These are phyloP conservation scores for Entomobrya proxima DNA, from an alignment of 2,888 invertebrate species.

Conservation along the genomic window DNA sequence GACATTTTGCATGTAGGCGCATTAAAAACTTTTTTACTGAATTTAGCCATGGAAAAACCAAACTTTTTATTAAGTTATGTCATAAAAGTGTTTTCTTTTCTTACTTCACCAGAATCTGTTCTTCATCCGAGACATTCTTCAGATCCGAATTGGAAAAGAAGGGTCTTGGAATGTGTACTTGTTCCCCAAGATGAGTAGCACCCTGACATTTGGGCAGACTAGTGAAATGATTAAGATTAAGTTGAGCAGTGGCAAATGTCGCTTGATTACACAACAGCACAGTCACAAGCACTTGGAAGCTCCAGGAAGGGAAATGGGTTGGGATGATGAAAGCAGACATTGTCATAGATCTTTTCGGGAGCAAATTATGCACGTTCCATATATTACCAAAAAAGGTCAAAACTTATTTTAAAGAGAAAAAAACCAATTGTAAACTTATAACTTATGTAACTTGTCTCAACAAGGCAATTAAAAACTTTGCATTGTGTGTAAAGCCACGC, in stretches of 20 bases:
- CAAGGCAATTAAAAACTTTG: too few relatives aligned
- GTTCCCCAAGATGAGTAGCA: not conserved
- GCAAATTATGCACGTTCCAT: too few relatives aligned
- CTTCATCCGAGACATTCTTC: not conserved
- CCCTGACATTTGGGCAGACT: slow-evolving; percentile 36
- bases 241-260: not conserved
- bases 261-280: not conserved
- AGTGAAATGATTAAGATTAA: not conserved
- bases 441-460: too few relatives aligned
- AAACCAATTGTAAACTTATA: too few relatives aligned
- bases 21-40: too few relatives aligned
- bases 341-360: not conserved
- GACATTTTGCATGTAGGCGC: too few relatives aligned
- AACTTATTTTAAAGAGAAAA: too few relatives aligned
- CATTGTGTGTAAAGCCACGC: too few relatives aligned
- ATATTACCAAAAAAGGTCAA: too few relatives aligned
- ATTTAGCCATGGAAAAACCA: not conserved
- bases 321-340: not conserved
- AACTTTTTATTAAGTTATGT: not conserved
- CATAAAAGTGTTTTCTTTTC: not conserved
- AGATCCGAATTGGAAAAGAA: slow-evolving; percentile 36
- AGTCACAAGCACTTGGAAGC: not conserved
- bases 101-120: slow-evolving; percentile 35
- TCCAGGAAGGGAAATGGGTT: not conserved
- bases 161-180: slow-evolving; percentile 12